Evolutionary conservation across 2,797 vertebrate species (phyloP).

Genomic region (Chaetodon trifasciatus): DNA sequence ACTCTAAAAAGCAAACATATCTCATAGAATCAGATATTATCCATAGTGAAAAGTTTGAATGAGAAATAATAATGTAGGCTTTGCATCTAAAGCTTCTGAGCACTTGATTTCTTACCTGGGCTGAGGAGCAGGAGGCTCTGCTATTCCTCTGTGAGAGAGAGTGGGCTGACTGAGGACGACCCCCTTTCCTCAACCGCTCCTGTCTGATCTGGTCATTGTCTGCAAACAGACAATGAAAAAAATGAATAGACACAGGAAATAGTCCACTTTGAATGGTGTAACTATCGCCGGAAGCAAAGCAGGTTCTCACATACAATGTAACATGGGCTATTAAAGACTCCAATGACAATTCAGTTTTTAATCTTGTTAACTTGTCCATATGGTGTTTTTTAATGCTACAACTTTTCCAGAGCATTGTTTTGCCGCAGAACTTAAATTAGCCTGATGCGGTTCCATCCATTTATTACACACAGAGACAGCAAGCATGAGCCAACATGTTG

Average conservation of each 20-base stretch:
- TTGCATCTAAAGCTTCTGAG: not conserved
- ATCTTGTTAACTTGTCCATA: too few species aligned
- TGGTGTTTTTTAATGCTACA: too few species aligned
- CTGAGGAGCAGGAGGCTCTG: constrained; percentile 76
- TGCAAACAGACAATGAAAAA: constrained; percentile 72
- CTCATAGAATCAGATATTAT: constrained; percentile 9
- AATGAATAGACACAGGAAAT: not conserved
- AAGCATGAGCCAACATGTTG: too few species aligned
- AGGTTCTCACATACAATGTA: not conserved
- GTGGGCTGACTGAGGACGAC: constrained; percentile 79
- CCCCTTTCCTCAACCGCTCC: constrained; percentile 86
- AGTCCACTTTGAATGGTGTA: not conserved
- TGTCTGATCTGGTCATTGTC: constrained; percentile 92
- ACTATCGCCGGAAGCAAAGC: not conserved
- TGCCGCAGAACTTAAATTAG: too few species aligned
- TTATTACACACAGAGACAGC: too few species aligned
- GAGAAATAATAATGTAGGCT: not conserved
- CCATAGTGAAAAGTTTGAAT: not conserved
- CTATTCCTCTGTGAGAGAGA: constrained; percentile 76
- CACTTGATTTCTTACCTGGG: constrained; percentile 82
- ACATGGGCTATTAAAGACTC: not conserved
- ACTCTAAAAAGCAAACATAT: constrained; percentile 69
- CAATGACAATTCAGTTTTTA: too few species aligned
- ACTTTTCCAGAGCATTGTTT: too few species aligned
- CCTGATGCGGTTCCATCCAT: too few species aligned